These are phyloP conservation scores for Clanis bilineata DNA, from an alignment of 2,888 invertebrate genomes.

Conservation along the genomic window DNA sequence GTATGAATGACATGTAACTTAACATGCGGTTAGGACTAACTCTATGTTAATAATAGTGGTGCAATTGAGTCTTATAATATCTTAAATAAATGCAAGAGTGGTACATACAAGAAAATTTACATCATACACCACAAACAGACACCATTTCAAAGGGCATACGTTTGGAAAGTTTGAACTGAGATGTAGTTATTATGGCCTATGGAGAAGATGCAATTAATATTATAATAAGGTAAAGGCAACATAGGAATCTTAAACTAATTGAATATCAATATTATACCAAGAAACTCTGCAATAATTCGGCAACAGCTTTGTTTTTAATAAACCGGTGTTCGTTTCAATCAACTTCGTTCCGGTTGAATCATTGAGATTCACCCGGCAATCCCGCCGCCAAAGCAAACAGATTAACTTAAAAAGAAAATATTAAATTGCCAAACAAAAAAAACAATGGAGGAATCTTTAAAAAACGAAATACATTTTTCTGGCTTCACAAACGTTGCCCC, in stretches of 20 bases:
- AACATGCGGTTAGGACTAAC: too few species aligned
- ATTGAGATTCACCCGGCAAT: neutral
- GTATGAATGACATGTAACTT: too few species aligned
- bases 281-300: neutral
- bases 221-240: neutral
- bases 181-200: neutral
- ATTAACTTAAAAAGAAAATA: conserved; percentile 19
- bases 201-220: too few species aligned
- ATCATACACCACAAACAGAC: neutral
- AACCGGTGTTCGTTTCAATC: neutral
- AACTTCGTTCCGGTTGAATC: neutral
- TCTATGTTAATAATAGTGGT: too few species aligned
- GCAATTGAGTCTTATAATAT: neutral
- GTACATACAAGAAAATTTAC: neutral
- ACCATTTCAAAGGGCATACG: neutral
- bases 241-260: neutral
- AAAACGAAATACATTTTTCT: conserved; percentile 32
- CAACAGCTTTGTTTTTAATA: neutral
- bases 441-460: conserved; percentile 32
- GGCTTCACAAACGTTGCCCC: conserved; percentile 31
- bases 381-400: neutral
- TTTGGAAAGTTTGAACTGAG: neutral
- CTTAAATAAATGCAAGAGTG: neutral
- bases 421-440: conserved; percentile 31
- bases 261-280: neutral